Conservation (phyloP, 2,113 vertebrate genomes). For the Nothoprocta perdicaria region DNA sequence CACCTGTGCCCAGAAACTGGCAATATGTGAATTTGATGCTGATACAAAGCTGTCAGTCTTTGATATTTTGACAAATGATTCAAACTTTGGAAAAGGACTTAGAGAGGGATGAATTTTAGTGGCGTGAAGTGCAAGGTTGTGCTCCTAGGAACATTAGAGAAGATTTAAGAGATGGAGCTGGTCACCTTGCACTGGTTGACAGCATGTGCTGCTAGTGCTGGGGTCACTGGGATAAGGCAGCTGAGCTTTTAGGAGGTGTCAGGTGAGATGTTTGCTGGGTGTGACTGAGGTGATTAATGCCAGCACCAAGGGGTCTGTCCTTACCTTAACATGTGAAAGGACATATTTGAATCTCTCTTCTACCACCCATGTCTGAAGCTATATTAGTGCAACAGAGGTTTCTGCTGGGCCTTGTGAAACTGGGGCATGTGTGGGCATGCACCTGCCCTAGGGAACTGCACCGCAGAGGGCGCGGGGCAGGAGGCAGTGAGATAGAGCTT, state of each 20-base stretch:
- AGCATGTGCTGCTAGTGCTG: not conserved
- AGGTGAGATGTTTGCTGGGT: not conserved
- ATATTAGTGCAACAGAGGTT: not conserved
- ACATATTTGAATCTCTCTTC: not conserved
- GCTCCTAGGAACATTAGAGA: not conserved
- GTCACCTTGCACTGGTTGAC: not conserved
- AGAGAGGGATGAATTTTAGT: not conserved
- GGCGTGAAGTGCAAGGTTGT: not conserved
- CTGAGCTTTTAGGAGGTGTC: not conserved
- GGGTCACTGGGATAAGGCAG: not conserved
- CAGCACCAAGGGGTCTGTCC: not conserved
- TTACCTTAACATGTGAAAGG: not conserved
- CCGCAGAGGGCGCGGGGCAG: not conserved
- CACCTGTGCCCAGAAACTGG: not conserved
- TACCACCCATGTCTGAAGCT: not conserved
- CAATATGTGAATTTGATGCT: not conserved
- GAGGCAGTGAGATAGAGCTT: not conserved
- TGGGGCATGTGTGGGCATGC: not conserved
- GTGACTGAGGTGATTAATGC: not conserved
- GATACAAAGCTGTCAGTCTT: not conserved
- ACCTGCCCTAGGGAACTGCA: not conserved
- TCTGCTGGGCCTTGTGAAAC: not conserved
- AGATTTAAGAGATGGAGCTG: not conserved
- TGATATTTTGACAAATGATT: not conserved
- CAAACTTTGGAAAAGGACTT: not conserved